A percentile compares a stretch with the other conserved stretches of the same genome.
Conservation (phyloP, 64 coral and sea anemone genomes). For the Stichodactyla mertensii region DNA sequence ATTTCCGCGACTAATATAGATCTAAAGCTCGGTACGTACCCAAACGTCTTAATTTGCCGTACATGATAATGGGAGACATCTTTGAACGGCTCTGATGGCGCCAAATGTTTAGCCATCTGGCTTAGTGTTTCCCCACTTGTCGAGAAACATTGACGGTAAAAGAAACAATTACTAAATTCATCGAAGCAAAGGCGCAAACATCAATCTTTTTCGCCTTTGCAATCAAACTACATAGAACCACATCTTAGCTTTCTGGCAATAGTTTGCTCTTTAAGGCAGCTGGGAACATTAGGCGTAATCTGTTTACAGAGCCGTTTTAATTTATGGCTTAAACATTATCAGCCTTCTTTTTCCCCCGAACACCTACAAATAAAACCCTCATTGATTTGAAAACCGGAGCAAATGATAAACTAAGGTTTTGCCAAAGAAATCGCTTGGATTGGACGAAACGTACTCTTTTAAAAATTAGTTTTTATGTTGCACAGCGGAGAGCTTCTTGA, state of each 20-base stretch:
- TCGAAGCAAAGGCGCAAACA: background rate
- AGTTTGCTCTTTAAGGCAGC: constrained; percentile 28
- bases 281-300: constrained; percentile 49
- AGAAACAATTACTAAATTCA: background rate
- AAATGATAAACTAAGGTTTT: background rate
- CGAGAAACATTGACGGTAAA: background rate
- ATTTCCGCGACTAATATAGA: background rate
- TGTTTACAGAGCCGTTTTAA: constrained; percentile 80
- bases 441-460: constrained; percentile 3
- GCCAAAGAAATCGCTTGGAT: background rate
- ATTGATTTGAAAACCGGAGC: background rate
- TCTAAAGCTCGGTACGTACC: background rate
- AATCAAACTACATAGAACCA: background rate
- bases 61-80: background rate
- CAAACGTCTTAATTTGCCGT: background rate
- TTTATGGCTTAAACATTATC: constrained; percentile 48
- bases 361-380: background rate
- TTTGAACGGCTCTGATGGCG: background rate
- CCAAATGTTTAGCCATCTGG: constrained; percentile 11
- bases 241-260: constrained; percentile 1
- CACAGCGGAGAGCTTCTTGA: constrained; percentile 13
- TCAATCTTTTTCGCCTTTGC: background rate
- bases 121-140: background rate
- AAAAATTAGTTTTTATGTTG: constrained; percentile 32
- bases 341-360: background rate